A percentile compares a stretch with the other conserved stretches of the same genome.
phyloP scores from a whole-genome alignment of 1,140 invertebrate species.

The Drosophila yakuba region DNA sequence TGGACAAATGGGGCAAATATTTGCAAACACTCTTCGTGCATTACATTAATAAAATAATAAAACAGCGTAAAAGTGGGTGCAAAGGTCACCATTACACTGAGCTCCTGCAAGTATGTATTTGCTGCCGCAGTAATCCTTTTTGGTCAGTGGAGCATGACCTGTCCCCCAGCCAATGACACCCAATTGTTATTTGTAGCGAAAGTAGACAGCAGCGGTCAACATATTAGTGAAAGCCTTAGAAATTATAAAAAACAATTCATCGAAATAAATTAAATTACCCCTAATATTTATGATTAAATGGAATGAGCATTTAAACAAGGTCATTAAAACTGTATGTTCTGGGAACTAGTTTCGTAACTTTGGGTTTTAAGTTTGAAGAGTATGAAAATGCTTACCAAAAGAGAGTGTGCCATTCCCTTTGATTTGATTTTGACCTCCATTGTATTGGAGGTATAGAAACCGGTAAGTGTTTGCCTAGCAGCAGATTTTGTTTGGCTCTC shows the following conservation, averaged over 20 bases:
- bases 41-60: slow-evolving; percentile 74
- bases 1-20: slow-evolving; percentile 53
- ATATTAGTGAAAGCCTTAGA: no score
- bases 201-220: background rate
- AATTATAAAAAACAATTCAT: no score
- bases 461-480: slow-evolving; percentile 40
- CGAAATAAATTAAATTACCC: no score
- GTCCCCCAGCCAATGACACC: background rate
- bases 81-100: slow-evolving; percentile 40
- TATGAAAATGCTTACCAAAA: no score
- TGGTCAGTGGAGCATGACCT: slow-evolving; percentile 4
- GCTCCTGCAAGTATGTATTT: slow-evolving; percentile 3
- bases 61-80: slow-evolving; percentile 32
- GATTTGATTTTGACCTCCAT: background rate
- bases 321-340: no score
- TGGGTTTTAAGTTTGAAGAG: no score
- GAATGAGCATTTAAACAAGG: no score
- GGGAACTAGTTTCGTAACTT: no score
- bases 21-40: slow-evolving; percentile 44
- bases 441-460: background rate
- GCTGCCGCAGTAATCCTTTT: slow-evolving; percentile 17
- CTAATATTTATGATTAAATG: no score
- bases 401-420: background rate
- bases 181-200: background rate
- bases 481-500: slow-evolving; percentile 48